A percentile compares a stretch with the other conserved stretches of the same genome.
Conservation (phyloP, 35 echinoderm and acorn worm genomes). For the Hemicentrotus pulcherrimus region DNA sequence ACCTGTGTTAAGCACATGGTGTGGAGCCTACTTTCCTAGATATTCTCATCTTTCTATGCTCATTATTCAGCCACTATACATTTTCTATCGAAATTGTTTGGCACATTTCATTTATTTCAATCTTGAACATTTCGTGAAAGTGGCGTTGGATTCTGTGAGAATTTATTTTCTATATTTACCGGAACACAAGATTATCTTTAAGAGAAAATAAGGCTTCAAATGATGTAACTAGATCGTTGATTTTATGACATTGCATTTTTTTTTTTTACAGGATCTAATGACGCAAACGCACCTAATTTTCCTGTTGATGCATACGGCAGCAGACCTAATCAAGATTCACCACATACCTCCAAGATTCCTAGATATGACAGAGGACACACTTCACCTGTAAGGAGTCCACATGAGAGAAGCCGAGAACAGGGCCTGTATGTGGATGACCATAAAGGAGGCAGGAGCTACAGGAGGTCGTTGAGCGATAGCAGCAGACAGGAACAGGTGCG, state of each 20-base stretch:
- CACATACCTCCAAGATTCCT: conserved; percentile 61
- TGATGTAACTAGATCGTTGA: neutral
- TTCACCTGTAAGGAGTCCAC: conserved; percentile 28
- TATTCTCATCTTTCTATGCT: too few relatives aligned
- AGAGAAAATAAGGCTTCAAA: neutral
- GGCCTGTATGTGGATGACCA: neutral
- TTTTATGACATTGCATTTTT: neutral
- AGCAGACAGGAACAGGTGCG: neutral
- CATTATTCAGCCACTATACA: too few relatives aligned
- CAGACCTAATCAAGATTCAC: conserved; percentile 58
- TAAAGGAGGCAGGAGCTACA: neutral
- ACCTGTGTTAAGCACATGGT: too few relatives aligned
- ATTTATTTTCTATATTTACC: too few relatives aligned
- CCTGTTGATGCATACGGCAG: conserved; percentile 71
- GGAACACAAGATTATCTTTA: too few relatives aligned
- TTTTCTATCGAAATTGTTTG: too few relatives aligned
- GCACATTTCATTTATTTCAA: too few relatives aligned
- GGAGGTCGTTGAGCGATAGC: conserved; percentile 39
- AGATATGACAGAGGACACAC: conserved; percentile 46
- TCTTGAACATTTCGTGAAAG: too few relatives aligned
- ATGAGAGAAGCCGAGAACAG: conserved; percentile 23
- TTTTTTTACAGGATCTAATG: conserved; percentile 81
- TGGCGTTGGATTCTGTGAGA: too few relatives aligned
- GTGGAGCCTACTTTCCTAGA: too few relatives aligned
- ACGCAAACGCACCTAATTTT: conserved; percentile 84